A percentile compares a stretch with the other conserved stretches of the same genome.
Evolutionary conservation across 2,888 invertebrate species (phyloP).

Genomic region (Tineola bisselliella): DNA sequence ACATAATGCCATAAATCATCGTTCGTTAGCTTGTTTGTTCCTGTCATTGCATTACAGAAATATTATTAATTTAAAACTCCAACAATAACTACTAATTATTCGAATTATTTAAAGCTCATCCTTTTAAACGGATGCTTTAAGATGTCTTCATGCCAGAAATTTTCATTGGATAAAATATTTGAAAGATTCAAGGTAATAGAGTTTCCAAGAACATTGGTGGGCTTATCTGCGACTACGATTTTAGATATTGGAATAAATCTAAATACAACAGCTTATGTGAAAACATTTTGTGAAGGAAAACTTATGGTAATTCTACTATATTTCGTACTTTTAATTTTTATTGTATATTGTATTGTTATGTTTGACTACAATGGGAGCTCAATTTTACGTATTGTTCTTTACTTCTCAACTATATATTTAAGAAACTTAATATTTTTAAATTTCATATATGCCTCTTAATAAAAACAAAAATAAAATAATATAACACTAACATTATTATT

Average conservation of each 20-base stretch:
- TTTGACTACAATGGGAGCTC: no score
- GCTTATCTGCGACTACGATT: slow-evolving; percentile 33
- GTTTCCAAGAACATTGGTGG: slow-evolving; percentile 49
- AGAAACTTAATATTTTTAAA: no score
- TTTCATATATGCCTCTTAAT: no score
- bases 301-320: slow-evolving; percentile 31
- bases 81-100: not conserved
- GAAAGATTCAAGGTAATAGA: slow-evolving; percentile 45
- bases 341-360: no score
- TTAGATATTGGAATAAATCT: slow-evolving; percentile 44
- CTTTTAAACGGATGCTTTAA: not conserved
- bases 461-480: no score
- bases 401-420: no score
- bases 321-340: not conserved
- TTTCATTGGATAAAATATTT: slow-evolving; percentile 36
- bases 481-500: not conserved
- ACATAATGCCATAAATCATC: no score
- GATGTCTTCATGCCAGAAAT: not conserved
- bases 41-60: not conserved
- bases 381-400: no score
- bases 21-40: not conserved
- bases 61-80: not conserved
- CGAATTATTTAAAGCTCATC: not conserved
- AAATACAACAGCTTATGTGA: slow-evolving; percentile 39
- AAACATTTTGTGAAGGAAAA: slow-evolving; percentile 40